These are phyloP conservation scores for Andrena chrysosceles DNA, from an alignment of 2,888 invertebrate species.

Conservation along the genomic window DNA sequence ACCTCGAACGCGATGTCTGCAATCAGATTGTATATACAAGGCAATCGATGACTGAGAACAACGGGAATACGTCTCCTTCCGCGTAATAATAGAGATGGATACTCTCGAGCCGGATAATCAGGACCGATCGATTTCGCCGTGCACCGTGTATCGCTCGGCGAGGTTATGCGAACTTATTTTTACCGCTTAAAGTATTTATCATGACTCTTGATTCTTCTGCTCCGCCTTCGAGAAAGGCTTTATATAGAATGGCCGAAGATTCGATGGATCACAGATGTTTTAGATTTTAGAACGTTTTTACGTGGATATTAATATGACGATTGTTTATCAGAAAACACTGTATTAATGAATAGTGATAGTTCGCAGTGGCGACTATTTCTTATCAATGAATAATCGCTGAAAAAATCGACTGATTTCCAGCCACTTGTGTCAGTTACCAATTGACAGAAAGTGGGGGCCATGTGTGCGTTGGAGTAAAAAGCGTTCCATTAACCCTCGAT, in stretches of 20 bases:
- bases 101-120: slow-evolving; percentile 41
- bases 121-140: slow-evolving; percentile 39
- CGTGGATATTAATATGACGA: too few relatives aligned
- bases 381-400: slow-evolving; percentile 20
- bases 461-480: too few relatives aligned
- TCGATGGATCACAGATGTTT: too few relatives aligned
- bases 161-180: slow-evolving; percentile 20
- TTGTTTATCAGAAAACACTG: too few relatives aligned
- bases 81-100: slow-evolving; percentile 46
- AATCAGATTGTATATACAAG: slow-evolving; percentile 52
- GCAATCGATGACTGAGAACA: slow-evolving; percentile 53
- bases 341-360: too few relatives aligned
- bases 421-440: neutral
- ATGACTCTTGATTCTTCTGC: neutral
- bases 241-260: too few relatives aligned
- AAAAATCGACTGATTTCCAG: neutral
- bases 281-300: too few relatives aligned
- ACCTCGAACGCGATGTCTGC: slow-evolving; percentile 40
- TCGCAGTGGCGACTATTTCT: neutral
- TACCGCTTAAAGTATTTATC: slow-evolving; percentile 16
- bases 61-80: slow-evolving; percentile 42
- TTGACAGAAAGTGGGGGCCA: too few relatives aligned
- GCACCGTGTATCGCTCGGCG: slow-evolving; percentile 7
- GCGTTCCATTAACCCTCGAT: too few relatives aligned
- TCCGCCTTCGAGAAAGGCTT: too few relatives aligned